A percentile compares a stretch with the other conserved stretches of the same genome.
Conservation (phyloP, 2,797 vertebrate genomes). For the Xenopus petersii region DNA sequence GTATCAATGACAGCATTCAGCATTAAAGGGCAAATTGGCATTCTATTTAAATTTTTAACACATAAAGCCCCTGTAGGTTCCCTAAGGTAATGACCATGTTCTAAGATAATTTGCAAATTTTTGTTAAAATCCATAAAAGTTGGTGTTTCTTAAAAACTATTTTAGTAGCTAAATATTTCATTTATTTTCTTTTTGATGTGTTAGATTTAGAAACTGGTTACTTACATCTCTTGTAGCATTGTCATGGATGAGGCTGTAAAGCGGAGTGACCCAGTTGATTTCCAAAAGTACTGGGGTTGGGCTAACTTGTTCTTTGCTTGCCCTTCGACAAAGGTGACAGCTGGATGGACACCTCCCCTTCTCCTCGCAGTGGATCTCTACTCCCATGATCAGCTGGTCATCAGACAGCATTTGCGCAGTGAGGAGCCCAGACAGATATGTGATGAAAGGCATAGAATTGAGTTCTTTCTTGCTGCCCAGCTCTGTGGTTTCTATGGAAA, state of each 20-base stretch:
- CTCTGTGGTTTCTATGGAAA: conserved; percentile 83
- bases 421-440: conserved; percentile 87
- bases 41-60: too few relatives aligned
- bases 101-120: too few relatives aligned
- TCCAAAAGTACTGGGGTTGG: conserved; percentile 89
- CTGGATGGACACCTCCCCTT: conserved; percentile 89
- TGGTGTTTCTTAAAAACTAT: too few relatives aligned
- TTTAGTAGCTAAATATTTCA: too few relatives aligned
- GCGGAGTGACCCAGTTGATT: conserved; percentile 84
- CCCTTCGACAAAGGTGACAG: conserved; percentile 88
- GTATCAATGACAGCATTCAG: too few relatives aligned
- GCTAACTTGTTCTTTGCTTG: conserved; percentile 81
- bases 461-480: conserved; percentile 85
- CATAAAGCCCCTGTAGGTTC: too few relatives aligned
- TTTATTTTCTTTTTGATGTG: too few relatives aligned
- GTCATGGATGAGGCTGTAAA: conserved; percentile 91
- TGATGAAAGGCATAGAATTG: conserved; percentile 94
- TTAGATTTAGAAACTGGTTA: too few relatives aligned
- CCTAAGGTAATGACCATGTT: too few relatives aligned
- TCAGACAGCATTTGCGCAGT: conserved; percentile 92
- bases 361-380: conserved; percentile 93
- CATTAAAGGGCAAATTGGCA: too few relatives aligned
- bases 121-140: too few relatives aligned
- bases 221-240: conserved; percentile 92
- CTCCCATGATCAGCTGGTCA: conserved; percentile 83